Evolutionary conservation across 2,797 vertebrate genomes (phyloP).

Genomic region (Danionella dracula): DNA sequence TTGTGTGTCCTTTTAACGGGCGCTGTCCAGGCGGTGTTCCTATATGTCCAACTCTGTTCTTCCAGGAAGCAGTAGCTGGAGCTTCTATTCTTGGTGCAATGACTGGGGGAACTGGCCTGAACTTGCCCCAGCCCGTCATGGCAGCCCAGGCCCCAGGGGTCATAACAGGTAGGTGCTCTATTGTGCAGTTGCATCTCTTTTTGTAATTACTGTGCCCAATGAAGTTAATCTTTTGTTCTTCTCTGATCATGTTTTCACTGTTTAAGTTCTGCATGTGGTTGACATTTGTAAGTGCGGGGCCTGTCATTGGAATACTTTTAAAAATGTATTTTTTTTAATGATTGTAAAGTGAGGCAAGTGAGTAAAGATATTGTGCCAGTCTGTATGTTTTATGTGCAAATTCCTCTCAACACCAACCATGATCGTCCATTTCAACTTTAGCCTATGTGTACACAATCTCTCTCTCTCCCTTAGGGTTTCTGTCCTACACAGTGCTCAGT

Average conservation of each 20-base stretch:
- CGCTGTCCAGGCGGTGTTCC: slow-evolving; percentile 50
- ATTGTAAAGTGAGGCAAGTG: too few relatives aligned
- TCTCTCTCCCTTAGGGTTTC: slow-evolving; percentile 45
- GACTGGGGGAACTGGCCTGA: slow-evolving; percentile 63
- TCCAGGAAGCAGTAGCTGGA: slow-evolving; percentile 81
- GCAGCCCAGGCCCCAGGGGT: slow-evolving; percentile 83
- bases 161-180: slow-evolving; percentile 73
- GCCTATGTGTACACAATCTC: slow-evolving; percentile 17
- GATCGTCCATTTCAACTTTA: slow-evolving; percentile 16
- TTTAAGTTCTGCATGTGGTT: slow-evolving; percentile 6
- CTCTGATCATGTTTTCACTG: not conserved
- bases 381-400: not conserved
- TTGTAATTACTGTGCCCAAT: too few relatives aligned
- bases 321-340: too few relatives aligned
- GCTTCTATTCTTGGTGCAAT: slow-evolving; percentile 77
- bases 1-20: slow-evolving; percentile 48
- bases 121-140: slow-evolving; percentile 81
- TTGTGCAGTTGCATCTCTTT: not conserved
- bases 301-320: too few relatives aligned
- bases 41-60: slow-evolving; percentile 51
- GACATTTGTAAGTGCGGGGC: not conserved
- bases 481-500: slow-evolving; percentile 51
- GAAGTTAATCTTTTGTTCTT: too few relatives aligned
- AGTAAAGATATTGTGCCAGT: not conserved
- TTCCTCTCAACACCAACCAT: not conserved